Percentiles rank a stretch among this genome's conserved stretches.
Conservation (phyloP, 2,888 invertebrate genomes). For the Brachyptera putata region DNA sequence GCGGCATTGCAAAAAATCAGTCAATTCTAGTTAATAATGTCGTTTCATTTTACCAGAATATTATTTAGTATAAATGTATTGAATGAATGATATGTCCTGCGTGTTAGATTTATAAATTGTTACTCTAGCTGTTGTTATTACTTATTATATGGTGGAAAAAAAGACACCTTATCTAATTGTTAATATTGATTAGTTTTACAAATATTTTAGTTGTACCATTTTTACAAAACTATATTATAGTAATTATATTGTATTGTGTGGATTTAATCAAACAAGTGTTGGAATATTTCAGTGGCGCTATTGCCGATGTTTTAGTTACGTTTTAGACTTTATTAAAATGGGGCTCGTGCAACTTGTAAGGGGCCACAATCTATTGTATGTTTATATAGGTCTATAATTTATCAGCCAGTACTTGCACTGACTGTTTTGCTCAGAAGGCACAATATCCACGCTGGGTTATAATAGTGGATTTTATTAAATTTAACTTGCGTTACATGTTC, state of each 20-base stretch:
- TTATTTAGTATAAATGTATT: constrained; percentile 17
- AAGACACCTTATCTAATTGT: constrained; percentile 30
- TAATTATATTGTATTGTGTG: constrained; percentile 25
- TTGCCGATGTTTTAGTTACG: constrained; percentile 25
- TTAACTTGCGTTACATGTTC: neutral
- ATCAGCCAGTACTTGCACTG: constrained; percentile 5
- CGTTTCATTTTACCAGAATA: neutral
- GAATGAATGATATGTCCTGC: neutral
- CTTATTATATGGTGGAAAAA: constrained; percentile 10
- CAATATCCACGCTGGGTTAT: neutral
- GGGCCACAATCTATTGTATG: constrained; percentile 2
- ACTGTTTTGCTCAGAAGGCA: neutral
- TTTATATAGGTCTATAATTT: constrained; percentile 1
- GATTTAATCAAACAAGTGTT: constrained; percentile 24
- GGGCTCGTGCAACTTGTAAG: constrained; percentile 29
- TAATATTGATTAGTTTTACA: constrained; percentile 25
- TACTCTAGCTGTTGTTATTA: constrained; percentile 27
- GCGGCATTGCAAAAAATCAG: neutral
- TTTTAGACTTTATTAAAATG: constrained; percentile 18
- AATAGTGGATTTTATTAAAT: neutral
- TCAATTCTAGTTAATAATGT: neutral
- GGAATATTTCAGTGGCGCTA: constrained; percentile 24
- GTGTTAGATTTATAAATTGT: constrained; percentile 17
- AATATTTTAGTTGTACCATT: constrained; percentile 30
- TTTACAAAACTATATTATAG: constrained; percentile 27